Evolutionary conservation across 2,797 vertebrate genomes (phyloP).

Genomic region (Geotrypetes seraphini): DNA sequence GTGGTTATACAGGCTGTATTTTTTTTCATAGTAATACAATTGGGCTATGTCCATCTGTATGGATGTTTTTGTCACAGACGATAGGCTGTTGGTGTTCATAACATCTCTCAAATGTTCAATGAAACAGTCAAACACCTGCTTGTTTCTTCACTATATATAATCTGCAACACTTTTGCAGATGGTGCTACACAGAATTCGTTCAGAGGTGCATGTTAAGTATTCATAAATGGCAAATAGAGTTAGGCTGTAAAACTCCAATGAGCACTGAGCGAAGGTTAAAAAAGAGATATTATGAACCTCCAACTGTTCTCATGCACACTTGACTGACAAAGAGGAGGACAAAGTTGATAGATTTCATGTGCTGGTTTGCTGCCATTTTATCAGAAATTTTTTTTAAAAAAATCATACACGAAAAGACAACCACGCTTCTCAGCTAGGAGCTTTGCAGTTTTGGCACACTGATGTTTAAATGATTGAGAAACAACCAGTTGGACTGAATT

Average conservation of each 20-base stretch:
- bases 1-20: not conserved
- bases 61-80: not conserved
- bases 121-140: constrained; percentile 8
- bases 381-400: no score
- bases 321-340: not conserved
- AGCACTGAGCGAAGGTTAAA: not conserved
- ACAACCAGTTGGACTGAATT: no score
- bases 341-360: not conserved
- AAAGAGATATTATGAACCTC: not conserved
- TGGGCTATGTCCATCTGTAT: not conserved
- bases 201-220: not conserved
- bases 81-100: constrained; percentile 3
- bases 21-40: not conserved
- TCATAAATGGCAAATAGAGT: not conserved
- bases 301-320: not conserved
- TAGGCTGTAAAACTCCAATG: not conserved
- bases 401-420: no score
- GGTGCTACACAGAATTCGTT: not conserved
- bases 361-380: not conserved
- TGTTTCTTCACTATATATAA: not conserved
- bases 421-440: constrained; percentile 11
- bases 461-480: no score
- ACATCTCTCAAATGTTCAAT: constrained; percentile 1
- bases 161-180: not conserved
- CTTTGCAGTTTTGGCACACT: no score